Base-by-base conservation (phyloP, 2,888 invertebrate species). In the Neocrepidodera transversa region DNA sequence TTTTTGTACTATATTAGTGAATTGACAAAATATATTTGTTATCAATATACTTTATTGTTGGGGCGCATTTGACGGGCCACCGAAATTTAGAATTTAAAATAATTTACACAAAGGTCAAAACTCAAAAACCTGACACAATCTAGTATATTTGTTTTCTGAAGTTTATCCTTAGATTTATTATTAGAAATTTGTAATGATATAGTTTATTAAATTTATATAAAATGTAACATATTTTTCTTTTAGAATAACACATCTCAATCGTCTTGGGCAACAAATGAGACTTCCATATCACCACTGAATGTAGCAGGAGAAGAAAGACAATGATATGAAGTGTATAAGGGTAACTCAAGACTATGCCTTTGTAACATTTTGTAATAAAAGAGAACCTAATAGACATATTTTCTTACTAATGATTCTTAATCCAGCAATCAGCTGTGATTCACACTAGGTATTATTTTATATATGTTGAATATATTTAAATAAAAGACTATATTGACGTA, bases 231-330 rank as follows among this genome's bases (percentile, higher is more conserved):
- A 30, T 45, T 18, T 50, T 55, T 49, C 43, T 64, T 70, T 16
- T 45, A 68, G 68, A 64, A 36, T 32, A 63, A 64, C 58, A 64
- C 60, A 57, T 58, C 65, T 48, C 47, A 68, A 49, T 47, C 59
- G 32, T 57, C 66, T 13, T 65, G 68, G 67, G 63, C 64, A 63
- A 65, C 52, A 64, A 68, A 55, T 60, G 62, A 67, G 63, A 64
- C 70, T 71, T 71, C 71, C 71, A 69, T 68, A 65, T 67, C 66
- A 36, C 63, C 63, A 26, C 53, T 62, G 23, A 55, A 53, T 48
- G 40, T 26, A 40, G 26, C 55, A 51, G 45, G n/a, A 6, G 52
- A 45, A 42, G 40, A 20, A 16, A 55, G 48, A 38, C 50, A 50
- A 50, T 55, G 35, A 51, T 48, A 47, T 51, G 40, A 52, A 47